Conservation (phyloP, 2,888 invertebrate genomes). For the Lasioglossum pauxillum region DNA sequence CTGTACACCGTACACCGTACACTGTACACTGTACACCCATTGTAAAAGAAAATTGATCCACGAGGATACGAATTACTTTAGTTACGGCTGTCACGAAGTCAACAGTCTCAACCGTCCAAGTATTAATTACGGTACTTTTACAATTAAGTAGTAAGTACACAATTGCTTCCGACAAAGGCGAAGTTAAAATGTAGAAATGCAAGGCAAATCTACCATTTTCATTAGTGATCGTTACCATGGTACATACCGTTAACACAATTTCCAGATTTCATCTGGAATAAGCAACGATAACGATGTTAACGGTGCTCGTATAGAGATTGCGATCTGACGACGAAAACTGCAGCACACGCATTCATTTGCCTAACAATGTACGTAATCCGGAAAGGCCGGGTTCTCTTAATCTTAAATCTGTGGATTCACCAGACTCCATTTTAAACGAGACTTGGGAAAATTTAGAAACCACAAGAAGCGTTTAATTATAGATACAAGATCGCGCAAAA, state of each 20-base stretch:
- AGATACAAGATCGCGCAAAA: background rate
- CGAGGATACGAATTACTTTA: too few species aligned
- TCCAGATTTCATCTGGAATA: conserved; percentile 25
- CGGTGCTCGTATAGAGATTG: conserved; percentile 64
- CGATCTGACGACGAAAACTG: conserved; percentile 57
- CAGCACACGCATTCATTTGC: conserved; percentile 71
- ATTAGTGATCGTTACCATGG: background rate
- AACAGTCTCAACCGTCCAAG: too few species aligned
- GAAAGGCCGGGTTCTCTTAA: conserved; percentile 50
- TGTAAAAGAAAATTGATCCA: too few species aligned
- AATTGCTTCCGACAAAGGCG: background rate
- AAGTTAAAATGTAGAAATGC: background rate
- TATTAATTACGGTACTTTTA: background rate
- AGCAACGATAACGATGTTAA: conserved; percentile 50
- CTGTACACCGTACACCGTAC: too few species aligned
- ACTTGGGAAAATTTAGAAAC: background rate
- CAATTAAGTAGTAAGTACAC: background rate
- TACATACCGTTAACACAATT: conserved; percentile 7
- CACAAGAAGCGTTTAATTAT: background rate
- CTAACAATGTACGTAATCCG: conserved; percentile 68
- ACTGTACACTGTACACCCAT: too few species aligned
- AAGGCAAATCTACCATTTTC: background rate
- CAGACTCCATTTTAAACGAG: background rate
- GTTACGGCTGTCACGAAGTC: too few species aligned
- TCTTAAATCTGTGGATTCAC: conserved; percentile 4